Evolutionary conservation across 1,140 invertebrate genomes (phyloP).

Genomic region (Heliconius himera): DNA sequence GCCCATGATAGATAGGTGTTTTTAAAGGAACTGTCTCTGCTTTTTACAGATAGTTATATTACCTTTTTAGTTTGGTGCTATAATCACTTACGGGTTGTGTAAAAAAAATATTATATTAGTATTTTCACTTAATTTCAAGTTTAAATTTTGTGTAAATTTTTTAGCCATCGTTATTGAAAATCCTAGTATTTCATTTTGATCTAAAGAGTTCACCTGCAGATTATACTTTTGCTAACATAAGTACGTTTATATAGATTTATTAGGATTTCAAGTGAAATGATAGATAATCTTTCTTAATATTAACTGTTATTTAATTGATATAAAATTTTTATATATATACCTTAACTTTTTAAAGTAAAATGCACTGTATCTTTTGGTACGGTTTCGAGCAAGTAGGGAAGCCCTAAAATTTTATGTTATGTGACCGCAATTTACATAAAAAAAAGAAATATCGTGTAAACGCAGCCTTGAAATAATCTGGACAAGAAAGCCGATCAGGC

Average conservation of each 20-base stretch:
- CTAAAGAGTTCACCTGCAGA: no score
- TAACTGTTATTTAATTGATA: no score
- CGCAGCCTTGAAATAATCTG: slow-evolving; percentile 44
- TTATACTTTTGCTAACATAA: no score
- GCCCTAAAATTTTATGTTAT: slow-evolving; percentile 7
- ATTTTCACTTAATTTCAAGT: no score
- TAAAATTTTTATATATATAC: no score
- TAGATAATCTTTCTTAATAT: no score
- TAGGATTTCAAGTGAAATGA: no score
- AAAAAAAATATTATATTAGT: no score
- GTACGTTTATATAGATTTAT: no score
- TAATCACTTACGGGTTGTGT: not conserved
- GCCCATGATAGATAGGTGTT: not conserved
- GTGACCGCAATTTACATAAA: not conserved
- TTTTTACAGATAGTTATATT: not conserved
- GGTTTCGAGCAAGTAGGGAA: not conserved
- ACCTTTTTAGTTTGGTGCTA: not conserved
- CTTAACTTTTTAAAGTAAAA: not conserved
- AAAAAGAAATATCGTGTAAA: slow-evolving; percentile 31
- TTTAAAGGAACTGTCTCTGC: not conserved
- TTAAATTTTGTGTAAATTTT: no score
- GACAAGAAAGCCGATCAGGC: slow-evolving; percentile 63
- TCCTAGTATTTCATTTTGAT: no score
- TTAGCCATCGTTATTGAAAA: no score
- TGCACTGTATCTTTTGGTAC: not conserved